A percentile compares a stretch with the other conserved stretches of the same genome.
Evolutionary conservation across 1,140 invertebrate species (phyloP).

Genomic region (Sipha flava): DNA sequence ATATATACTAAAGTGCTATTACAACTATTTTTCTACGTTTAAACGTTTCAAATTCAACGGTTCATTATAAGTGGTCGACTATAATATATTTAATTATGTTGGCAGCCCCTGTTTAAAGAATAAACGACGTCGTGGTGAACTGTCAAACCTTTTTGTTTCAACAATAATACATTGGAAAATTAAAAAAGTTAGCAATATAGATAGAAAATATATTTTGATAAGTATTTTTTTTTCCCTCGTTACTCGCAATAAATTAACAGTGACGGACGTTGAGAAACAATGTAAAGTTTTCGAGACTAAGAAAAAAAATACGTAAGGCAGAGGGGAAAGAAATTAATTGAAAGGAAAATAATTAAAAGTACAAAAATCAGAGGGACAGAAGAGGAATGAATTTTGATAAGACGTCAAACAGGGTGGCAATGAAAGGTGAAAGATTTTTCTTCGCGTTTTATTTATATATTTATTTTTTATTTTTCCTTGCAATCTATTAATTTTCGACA

Average conservation of each 20-base stretch:
- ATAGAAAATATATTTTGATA: not conserved
- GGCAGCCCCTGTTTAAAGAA: not conserved
- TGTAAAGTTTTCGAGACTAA: conserved; percentile 15
- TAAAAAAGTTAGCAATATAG: conserved; percentile 11
- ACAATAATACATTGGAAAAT: not conserved
- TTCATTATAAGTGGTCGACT: no score
- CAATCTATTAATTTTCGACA: conserved; percentile 31
- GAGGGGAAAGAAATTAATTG: conserved; percentile 29
- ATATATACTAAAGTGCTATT: no score
- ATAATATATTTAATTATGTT: not conserved
- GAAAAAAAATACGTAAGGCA: not conserved
- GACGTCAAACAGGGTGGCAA: conserved; percentile 26
- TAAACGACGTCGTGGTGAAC: not conserved
- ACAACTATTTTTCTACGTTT: no score
- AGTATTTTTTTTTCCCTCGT: not conserved
- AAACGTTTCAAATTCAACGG: no score
- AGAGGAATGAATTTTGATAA: conserved; percentile 31
- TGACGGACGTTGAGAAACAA: conserved; percentile 29
- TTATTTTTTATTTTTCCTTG: not conserved
- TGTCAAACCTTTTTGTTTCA: not conserved
- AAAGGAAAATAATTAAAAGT: conserved; percentile 33
- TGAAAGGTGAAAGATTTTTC: conserved; percentile 32
- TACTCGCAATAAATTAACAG: conserved; percentile 25
- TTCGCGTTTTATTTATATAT: not conserved
- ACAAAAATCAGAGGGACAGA: conserved; percentile 31